Conservation (phyloP, 2,113 vertebrate genomes). For the Pseudorectes ferrugineus region DNA sequence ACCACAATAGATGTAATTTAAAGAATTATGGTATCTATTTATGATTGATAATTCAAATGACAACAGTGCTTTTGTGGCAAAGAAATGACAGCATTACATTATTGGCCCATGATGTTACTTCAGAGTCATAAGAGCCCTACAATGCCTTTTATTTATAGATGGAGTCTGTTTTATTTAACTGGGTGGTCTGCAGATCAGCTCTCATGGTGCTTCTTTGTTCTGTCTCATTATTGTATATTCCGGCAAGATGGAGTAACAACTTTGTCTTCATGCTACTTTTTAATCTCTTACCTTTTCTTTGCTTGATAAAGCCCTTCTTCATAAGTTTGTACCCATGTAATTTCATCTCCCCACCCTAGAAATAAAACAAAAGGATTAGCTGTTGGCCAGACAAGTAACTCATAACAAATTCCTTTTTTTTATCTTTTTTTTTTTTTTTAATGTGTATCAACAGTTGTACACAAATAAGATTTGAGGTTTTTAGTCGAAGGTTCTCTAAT, state of each 20-base stretch:
- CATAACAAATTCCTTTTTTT: neutral
- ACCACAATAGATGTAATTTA: neutral
- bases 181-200: neutral
- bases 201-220: neutral
- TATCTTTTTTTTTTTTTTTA: neutral
- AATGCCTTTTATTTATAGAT: neutral
- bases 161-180: neutral
- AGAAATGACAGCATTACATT: neutral
- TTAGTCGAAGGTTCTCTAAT: neutral
- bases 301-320: conserved; percentile 80
- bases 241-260: neutral
- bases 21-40: neutral
- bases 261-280: neutral
- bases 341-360: conserved; percentile 83
- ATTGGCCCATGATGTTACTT: neutral
- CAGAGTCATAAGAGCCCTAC: neutral
- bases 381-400: neutral
- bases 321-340: conserved; percentile 82
- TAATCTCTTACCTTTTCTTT: conserved; percentile 71
- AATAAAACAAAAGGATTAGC: neutral
- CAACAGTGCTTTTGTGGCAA: neutral
- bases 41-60: neutral
- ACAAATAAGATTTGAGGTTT: neutral
- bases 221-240: neutral
- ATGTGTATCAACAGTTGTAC: neutral